These are phyloP conservation scores for Ginglymostoma cirratum DNA, from an alignment of 2,113 vertebrate genomes.

Conservation along the genomic window DNA sequence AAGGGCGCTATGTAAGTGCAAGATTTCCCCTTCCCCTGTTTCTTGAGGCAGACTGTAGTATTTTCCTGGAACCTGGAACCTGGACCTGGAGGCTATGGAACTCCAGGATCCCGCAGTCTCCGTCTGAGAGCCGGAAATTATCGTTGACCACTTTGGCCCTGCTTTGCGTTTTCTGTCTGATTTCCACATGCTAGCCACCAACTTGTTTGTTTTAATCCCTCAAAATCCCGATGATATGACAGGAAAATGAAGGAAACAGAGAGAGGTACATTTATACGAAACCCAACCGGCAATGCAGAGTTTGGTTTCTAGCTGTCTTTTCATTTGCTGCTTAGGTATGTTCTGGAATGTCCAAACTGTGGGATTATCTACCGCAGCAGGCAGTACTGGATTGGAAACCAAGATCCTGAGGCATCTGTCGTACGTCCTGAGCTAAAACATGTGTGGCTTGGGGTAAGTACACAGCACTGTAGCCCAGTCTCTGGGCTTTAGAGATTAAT, in stretches of 20 bases:
- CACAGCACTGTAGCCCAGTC: not conserved
- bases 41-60: too few relatives aligned
- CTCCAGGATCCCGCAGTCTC: not conserved
- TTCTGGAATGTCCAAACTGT: constrained; percentile 65
- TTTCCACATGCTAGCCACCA: too few relatives aligned
- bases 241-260: not conserved
- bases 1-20: not conserved
- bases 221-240: too few relatives aligned
- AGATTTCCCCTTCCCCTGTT: not conserved
- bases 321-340: constrained; percentile 52
- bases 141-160: too few relatives aligned
- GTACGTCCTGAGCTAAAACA: constrained; percentile 69
- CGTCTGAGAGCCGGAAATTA: too few relatives aligned
- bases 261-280: not conserved
- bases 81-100: not conserved
- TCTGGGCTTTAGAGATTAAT: not conserved
- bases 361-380: constrained; percentile 72
- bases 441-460: constrained; percentile 66
- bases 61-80: too few relatives aligned
- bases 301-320: not conserved
- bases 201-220: too few relatives aligned
- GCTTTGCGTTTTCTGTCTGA: too few relatives aligned
- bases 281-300: too few relatives aligned
- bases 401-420: constrained; percentile 63
- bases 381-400: constrained; percentile 73